Evolutionary conservation across 2,797 vertebrate species (phyloP).

Genomic region (Gastrophryne carolinensis): DNA sequence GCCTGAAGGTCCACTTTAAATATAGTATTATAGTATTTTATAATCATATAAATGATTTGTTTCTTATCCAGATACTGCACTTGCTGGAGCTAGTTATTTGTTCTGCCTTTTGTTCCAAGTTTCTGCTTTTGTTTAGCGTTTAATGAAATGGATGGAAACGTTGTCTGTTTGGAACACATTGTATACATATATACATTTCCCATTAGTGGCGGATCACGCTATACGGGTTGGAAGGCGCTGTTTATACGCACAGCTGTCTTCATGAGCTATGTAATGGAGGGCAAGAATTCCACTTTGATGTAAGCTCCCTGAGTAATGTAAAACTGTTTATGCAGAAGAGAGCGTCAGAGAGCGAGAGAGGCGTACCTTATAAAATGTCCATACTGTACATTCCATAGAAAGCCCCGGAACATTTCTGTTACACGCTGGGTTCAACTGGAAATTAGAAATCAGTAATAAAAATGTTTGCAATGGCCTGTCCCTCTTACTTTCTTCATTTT

Average conservation of each 20-base stretch:
- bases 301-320: not conserved
- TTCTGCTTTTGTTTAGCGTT: not conserved
- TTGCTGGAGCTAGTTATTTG: not conserved
- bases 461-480: too few relatives aligned
- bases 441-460: too few relatives aligned
- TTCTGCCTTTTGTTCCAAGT: not conserved
- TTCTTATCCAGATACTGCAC: not conserved
- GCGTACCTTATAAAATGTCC: not conserved
- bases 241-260: slow-evolving; percentile 23
- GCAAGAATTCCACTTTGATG: slow-evolving; percentile 31
- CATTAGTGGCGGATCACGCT: slow-evolving; percentile 25
- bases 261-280: not conserved
- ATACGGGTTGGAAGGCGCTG: slow-evolving; percentile 14
- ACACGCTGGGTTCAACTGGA: too few relatives aligned
- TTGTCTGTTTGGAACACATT: slow-evolving; percentile 3
- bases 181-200: slow-evolving; percentile 14
- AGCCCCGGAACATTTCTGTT: not conserved
- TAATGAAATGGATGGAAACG: slow-evolving; percentile 9
- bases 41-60: not conserved
- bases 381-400: not conserved
- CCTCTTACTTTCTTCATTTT: too few relatives aligned
- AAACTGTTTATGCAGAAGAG: slow-evolving; percentile 3
- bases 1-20: too few relatives aligned
- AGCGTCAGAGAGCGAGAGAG: not conserved
- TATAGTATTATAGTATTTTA: too few relatives aligned